Conservation (phyloP, 2,888 invertebrate genomes). For the Scelioninae gen. 1 region DNA sequence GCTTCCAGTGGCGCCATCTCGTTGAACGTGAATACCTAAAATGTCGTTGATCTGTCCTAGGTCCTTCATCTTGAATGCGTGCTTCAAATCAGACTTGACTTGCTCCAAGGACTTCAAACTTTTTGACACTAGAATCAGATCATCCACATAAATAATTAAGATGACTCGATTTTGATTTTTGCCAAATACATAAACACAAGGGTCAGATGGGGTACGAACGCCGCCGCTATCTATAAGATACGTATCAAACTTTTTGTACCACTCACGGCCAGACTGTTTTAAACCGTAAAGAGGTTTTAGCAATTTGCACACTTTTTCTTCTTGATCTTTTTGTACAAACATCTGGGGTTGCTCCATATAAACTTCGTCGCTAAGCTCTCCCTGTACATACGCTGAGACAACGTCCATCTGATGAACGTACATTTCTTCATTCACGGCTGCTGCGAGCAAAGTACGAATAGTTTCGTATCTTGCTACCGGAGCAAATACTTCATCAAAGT, state of each 20-base stretch:
- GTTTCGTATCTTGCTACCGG: conserved; percentile 71
- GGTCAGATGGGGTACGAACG: neutral
- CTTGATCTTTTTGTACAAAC: conserved; percentile 27
- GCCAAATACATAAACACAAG: neutral
- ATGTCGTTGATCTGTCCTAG: neutral
- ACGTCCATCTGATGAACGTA: conserved; percentile 72
- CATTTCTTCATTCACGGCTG: conserved; percentile 66
- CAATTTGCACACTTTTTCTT: conserved; percentile 65
- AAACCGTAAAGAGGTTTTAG: conserved; percentile 64
- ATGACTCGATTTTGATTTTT: neutral
- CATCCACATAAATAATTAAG: neutral
- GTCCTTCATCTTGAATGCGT: neutral
- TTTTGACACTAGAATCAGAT: neutral
- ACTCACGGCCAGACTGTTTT: conserved; percentile 65
- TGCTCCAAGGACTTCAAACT: neutral
- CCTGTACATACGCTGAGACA: conserved; percentile 66
- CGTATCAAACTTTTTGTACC: conserved; percentile 52
- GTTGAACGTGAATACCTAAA: neutral
- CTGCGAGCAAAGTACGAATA: conserved; percentile 67
- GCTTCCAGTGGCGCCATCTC: neutral
- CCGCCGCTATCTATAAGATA: conserved; percentile 2
- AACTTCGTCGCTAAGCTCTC: conserved; percentile 63
- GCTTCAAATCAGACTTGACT: neutral
- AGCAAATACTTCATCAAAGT: conserved; percentile 69
- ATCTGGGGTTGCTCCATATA: conserved; percentile 65